A percentile compares a stretch with the other conserved stretches of the same genome.
Evolutionary conservation across 2,113 vertebrate genomes (phyloP).

Genomic region (Rhegmatorhina hoffmannsi): DNA sequence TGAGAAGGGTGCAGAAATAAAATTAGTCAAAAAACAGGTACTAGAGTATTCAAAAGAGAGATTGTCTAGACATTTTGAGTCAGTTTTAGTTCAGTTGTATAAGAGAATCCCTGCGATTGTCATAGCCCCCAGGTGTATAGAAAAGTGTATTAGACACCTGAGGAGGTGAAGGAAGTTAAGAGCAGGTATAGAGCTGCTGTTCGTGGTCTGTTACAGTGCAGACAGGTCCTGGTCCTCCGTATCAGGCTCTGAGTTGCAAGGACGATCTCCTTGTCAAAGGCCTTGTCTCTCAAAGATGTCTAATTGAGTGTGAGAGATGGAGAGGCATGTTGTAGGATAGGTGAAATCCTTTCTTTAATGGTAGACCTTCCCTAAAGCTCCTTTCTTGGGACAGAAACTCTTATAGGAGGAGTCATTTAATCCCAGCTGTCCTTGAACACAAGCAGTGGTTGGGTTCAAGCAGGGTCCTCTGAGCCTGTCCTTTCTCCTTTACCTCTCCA

Average conservation of each 20-base stretch:
- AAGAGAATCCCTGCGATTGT: not conserved
- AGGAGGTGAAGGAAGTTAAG: not conserved
- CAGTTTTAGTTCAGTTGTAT: not conserved
- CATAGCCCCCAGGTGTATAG: not conserved
- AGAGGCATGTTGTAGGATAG: not conserved
- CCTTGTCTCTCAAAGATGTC: not conserved
- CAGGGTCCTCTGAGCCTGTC: not conserved
- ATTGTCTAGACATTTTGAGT: not conserved
- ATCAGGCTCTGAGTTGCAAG: not conserved
- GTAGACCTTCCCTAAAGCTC: not conserved
- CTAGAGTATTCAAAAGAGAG: not conserved
- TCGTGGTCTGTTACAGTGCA: not conserved
- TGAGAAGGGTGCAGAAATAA: not conserved
- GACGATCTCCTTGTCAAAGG: not conserved
- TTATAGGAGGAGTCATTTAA: not conserved
- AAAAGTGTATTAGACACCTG: not conserved
- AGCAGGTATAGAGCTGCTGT: not conserved
- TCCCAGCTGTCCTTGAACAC: not conserved
- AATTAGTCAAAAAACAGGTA: not conserved
- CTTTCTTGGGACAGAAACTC: not conserved
- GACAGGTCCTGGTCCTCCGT: not conserved
- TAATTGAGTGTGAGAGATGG: not conserved
- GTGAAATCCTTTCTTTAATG: not conserved
- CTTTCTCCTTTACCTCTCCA: not conserved
- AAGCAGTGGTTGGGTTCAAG: not conserved